Percentiles rank a stretch among this genome's conserved stretches.
phyloP scores from a whole-genome alignment of 1,140 invertebrate species.

The Steinernema feltiae region DNA sequence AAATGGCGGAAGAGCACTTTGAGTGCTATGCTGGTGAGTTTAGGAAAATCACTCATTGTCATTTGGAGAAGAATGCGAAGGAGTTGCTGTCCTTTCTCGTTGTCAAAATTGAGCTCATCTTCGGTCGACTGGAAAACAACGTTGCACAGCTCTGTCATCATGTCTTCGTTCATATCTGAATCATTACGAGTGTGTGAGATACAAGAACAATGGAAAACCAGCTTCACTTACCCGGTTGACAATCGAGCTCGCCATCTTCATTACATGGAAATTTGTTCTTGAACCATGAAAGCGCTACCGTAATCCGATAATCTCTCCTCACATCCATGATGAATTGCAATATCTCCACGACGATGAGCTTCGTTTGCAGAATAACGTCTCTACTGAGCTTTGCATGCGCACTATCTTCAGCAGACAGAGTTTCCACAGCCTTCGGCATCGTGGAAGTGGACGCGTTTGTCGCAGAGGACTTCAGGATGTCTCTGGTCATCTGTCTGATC shows the following conservation, averaged over 20 bases:
- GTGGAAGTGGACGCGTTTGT: too few relatives aligned
- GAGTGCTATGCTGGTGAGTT: slow-evolving; percentile 85
- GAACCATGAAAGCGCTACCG: slow-evolving; percentile 89
- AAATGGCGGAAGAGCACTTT: slow-evolving; percentile 95
- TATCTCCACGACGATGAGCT: slow-evolving; percentile 16
- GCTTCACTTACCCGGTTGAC: slow-evolving; percentile 17
- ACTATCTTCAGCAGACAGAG: slow-evolving; percentile 33
- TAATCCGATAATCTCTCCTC: slow-evolving; percentile 89
- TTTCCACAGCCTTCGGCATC: slow-evolving; percentile 9
- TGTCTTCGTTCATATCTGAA: slow-evolving; percentile 46
- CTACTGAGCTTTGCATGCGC: slow-evolving; percentile 79
- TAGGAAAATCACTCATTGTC: slow-evolving; percentile 93
- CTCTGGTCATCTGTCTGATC: slow-evolving; percentile 47
- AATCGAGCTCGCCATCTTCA: slow-evolving; percentile 48
- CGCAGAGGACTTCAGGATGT: slow-evolving; percentile 45
- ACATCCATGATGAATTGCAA: slow-evolving; percentile 89
- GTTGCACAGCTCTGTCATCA: slow-evolving; percentile 44
- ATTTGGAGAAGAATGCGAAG: slow-evolving; percentile 81
- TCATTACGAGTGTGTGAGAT: too few relatives aligned
- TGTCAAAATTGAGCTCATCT: slow-evolving; percentile 77
- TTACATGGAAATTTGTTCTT: slow-evolving; percentile 68
- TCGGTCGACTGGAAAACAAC: slow-evolving; percentile 47
- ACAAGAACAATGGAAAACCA: too few relatives aligned
- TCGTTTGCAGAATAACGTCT: slow-evolving; percentile 87
- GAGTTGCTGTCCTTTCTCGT: slow-evolving; percentile 84